Conservation (phyloP, 2,888 invertebrate species). For the Lottia scabra region DNA sequence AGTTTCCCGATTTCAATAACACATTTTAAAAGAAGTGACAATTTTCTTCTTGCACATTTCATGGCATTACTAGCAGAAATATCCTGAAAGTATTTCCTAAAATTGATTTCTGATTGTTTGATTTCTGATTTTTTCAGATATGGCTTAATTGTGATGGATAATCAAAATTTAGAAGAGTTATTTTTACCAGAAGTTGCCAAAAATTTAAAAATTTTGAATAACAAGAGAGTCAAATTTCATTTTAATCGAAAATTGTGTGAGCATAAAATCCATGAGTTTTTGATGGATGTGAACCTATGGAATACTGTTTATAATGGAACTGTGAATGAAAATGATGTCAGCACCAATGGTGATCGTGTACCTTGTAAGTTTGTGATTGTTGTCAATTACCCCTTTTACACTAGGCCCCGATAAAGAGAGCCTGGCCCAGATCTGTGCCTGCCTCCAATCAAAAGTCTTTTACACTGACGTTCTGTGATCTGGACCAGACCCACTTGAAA, state of each 20-base stretch:
- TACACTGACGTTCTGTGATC: too few species aligned
- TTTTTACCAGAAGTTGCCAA: constrained; percentile 51
- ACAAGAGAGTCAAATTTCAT: constrained; percentile 84
- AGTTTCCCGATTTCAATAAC: too few species aligned
- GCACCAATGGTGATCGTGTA: constrained; percentile 92
- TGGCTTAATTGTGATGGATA: constrained; percentile 80
- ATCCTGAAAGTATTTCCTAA: too few species aligned
- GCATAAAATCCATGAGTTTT: constrained; percentile 78
- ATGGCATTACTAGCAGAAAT: too few species aligned
- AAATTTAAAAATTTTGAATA: constrained; percentile 74
- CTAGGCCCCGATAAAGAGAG: too few species aligned
- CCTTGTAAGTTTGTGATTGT: constrained; percentile 76
- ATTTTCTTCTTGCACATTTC: too few species aligned
- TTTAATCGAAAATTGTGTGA: constrained; percentile 92
- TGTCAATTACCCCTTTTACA: too few species aligned
- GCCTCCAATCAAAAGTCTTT: too few species aligned
- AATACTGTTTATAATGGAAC: constrained; percentile 31
- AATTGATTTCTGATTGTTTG: too few species aligned
- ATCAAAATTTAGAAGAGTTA: constrained; percentile 80
- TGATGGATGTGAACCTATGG: constrained; percentile 38
- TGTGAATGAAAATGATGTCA: constrained; percentile 79
- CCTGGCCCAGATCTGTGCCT: too few species aligned
- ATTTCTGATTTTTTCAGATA: constrained; percentile 71
- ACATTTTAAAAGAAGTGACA: too few species aligned
- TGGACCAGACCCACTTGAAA: too few species aligned